Evolutionary conservation across 2,113 vertebrate genomes (phyloP).

Genomic region (Chaetorhynchus papuensis): DNA sequence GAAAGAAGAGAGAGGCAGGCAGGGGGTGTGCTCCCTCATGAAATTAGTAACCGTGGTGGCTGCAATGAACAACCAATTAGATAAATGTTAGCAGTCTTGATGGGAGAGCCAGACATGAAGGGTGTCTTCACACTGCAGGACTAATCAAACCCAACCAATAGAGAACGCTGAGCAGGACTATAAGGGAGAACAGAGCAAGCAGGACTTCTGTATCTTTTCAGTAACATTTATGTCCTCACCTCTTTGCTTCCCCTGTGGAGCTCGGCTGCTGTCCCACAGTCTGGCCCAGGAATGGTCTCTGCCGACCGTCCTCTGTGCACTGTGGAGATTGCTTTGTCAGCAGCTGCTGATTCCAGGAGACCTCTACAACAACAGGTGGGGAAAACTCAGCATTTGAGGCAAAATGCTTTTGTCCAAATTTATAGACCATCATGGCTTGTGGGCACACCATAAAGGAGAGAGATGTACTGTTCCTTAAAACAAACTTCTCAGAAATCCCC

Average conservation of each 20-base stretch:
- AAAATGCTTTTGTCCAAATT: not conserved
- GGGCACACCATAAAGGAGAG: not conserved
- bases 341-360: slow-evolving; percentile 65
- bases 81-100: not conserved
- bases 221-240: slow-evolving; percentile 62
- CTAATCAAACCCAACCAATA: not conserved
- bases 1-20: not conserved
- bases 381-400: not conserved
- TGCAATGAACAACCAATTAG: not conserved
- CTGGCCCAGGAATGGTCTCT: slow-evolving; percentile 72
- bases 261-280: slow-evolving; percentile 57
- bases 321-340: slow-evolving; percentile 50
- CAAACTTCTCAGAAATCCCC: not conserved
- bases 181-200: not conserved
- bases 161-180: not conserved
- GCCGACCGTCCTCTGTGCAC: slow-evolving; percentile 60
- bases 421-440: not conserved
- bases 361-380: slow-evolving; percentile 57
- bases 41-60: not conserved
- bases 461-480: not conserved
- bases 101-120: not conserved
- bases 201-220: not conserved
- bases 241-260: slow-evolving; percentile 72
- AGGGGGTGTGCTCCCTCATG: not conserved
- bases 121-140: not conserved